Base-by-base conservation (phyloP, 2,113 vertebrate genomes). In the Ciconia stormi region DNA sequence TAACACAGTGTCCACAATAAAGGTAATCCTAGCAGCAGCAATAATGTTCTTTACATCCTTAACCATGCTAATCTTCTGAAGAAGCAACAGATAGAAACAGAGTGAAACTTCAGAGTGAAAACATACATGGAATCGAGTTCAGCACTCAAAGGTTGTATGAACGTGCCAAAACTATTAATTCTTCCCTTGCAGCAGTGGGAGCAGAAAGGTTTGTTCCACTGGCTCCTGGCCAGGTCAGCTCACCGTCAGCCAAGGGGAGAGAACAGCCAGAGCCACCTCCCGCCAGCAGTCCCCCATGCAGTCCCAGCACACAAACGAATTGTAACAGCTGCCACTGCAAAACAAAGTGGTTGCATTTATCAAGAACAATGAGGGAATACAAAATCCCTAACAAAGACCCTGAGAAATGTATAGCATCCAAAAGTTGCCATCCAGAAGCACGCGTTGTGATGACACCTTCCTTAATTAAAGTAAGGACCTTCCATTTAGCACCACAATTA, bases 261-360 rank as follows among this genome's bases (percentile, higher is more conserved):
- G 66, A 92, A 91, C 9, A 90, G 72, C 36, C 29, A 71, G 38
- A 89, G 56, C 0, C 0, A 93, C 11, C 50, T 79, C 53, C 71
- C 58, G 91, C 63, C 94, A 96, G 69, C 69, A 78, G 40, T 34
- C 20, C 38, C 8, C 63, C 0, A 2, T 17, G 77, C 72, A 34
- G 49, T 27, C 81, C 82, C 73, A 92, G 63, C 53, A 40, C 62
- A 72, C 0, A 0, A 76, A 89, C 16, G 16, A 85, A 88, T 42
- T 66, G 12, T 30, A 89, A 89, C 94, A 97, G 95, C 96, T 97
- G 97, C 77, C 85, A 15, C 55, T 59, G 73, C 49, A 87, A 90
- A 92, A 96, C 69, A 79, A 92, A 85, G 34, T 4, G 50, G 36
- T 42, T 85, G 73, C 80, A 58, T 79, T 93, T 71, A 83, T 91